Base-by-base conservation (phyloP, 2,797 vertebrate species). In the Poeciliopsis gracilis region DNA sequence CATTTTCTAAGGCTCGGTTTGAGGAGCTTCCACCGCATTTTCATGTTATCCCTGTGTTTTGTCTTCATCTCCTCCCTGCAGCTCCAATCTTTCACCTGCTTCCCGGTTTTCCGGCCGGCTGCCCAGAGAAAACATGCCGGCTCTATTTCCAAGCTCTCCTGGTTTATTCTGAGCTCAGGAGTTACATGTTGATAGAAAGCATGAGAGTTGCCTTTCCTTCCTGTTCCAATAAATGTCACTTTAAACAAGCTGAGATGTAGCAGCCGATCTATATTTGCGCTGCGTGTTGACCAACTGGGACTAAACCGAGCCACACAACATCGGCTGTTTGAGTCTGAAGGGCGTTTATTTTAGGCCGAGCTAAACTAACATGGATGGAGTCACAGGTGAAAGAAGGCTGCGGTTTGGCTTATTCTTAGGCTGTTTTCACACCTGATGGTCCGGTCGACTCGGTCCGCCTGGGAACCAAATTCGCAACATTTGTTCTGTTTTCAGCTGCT, bases 221-320 rank as follows among this genome's bases (percentile, higher is more conserved):
- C 81, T 85, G 90, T 91, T 91, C 83, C 90, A 91, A 92, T 93
- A 93, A 93, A 93, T 83, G 81, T 75, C 18, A 87, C 86, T 91
- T 88, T 81, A 94, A 91, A 91, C 90, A 93, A 80, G 91, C 90
- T 83, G 45, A 5, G 77, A 89, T 90, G 87, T 88, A 87, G 90
- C 86, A 78, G 88, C 76, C 87, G 89, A 93, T 93, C 92, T 92
- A 91, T 95, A 90, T 95, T 94, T 93, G 91, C 88, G 91, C 91
- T 86, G 41, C 46, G 61, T 93, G 91, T 95, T 94, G 94, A 94
- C 91, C 91, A 87, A 87, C 85, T 90, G 88, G 90, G 89, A 91
- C 92, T 88, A 83, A 82, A 82, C 87, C 79, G 77, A 87, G 77
- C 90, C 88, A 90, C 86, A 93, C 89, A 93, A 86, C 82, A 92